phyloP scores from a whole-genome alignment of 2,888 invertebrate species.

The Drosophila neonasuta region DNA sequence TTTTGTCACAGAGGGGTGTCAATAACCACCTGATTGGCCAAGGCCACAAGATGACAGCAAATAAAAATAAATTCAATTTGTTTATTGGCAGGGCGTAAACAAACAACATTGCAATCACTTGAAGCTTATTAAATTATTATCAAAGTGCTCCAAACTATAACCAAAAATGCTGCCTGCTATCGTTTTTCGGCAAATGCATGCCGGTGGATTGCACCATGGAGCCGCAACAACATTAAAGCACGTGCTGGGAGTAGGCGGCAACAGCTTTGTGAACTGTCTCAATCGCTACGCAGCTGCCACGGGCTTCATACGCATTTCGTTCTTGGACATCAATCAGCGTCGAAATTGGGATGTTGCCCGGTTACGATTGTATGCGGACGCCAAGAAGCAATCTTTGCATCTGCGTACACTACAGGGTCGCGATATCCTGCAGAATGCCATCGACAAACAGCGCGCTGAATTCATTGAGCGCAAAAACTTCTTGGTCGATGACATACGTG shows the following conservation, averaged over 20 bases:
- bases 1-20: background rate
- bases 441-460: constrained; percentile 85
- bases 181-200: constrained; percentile 78
- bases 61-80: constrained; percentile 26
- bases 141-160: constrained; percentile 21
- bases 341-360: constrained; percentile 80
- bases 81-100: constrained; percentile 34
- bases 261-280: constrained; percentile 77
- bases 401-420: constrained; percentile 82
- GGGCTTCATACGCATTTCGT: constrained; percentile 80
- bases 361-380: constrained; percentile 78
- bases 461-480: constrained; percentile 85
- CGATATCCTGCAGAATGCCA: constrained; percentile 84
- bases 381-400: constrained; percentile 79
- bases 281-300: constrained; percentile 81
- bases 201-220: constrained; percentile 69
- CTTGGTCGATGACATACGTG: constrained; percentile 87
- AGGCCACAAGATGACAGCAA: constrained; percentile 28
- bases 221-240: constrained; percentile 75
- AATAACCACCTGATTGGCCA: constrained; percentile 23
- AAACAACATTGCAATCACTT: constrained; percentile 12
- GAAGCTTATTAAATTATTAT: constrained; percentile 23
- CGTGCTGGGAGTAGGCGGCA: constrained; percentile 64
- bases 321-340: constrained; percentile 78
- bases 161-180: constrained; percentile 79